A percentile compares a stretch with the other conserved stretches of the same genome.
Evolutionary conservation across 2,797 vertebrate species (phyloP).

Genomic region (Discoglossus pictus): DNA sequence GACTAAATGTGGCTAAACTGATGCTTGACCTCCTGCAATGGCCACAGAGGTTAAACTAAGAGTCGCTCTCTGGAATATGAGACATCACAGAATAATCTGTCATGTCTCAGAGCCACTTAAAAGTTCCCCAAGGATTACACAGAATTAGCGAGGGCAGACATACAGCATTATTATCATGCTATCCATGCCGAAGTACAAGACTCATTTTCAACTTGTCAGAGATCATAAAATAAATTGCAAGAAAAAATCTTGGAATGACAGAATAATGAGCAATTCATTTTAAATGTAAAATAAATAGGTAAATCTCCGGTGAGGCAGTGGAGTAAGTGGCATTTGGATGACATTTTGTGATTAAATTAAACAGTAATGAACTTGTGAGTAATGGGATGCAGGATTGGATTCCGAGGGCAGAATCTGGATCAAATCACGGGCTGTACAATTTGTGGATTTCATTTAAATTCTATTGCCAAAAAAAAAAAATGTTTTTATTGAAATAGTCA

Average conservation of each 20-base stretch:
- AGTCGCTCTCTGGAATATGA: background rate
- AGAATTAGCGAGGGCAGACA: conserved; percentile 19
- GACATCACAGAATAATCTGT: too few relatives aligned
- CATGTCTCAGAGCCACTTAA: background rate
- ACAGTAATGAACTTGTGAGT: conserved; percentile 67
- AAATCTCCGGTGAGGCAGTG: conserved; percentile 65
- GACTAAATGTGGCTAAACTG: background rate
- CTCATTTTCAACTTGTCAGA: conserved; percentile 64
- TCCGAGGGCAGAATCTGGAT: conserved; percentile 51
- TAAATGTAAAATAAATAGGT: conserved; percentile 76
- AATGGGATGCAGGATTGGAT: conserved; percentile 52
- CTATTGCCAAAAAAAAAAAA: conserved; percentile 3
- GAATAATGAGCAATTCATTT: conserved; percentile 70
- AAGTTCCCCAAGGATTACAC: background rate
- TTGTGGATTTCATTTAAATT: conserved; percentile 9
- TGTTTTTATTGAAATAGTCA: conserved; percentile 10
- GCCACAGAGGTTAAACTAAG: background rate
- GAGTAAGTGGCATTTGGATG: conserved; percentile 68
- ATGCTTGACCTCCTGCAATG: background rate
- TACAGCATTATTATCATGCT: conserved; percentile 51
- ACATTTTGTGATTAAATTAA: conserved; percentile 73
- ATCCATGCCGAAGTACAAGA: conserved; percentile 33
- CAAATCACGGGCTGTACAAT: conserved; percentile 26
- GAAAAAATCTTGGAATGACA: conserved; percentile 65
- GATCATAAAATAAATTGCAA: conserved; percentile 65